Conservation (phyloP, 2,113 vertebrate species). For the Lonchura striata region DNA sequence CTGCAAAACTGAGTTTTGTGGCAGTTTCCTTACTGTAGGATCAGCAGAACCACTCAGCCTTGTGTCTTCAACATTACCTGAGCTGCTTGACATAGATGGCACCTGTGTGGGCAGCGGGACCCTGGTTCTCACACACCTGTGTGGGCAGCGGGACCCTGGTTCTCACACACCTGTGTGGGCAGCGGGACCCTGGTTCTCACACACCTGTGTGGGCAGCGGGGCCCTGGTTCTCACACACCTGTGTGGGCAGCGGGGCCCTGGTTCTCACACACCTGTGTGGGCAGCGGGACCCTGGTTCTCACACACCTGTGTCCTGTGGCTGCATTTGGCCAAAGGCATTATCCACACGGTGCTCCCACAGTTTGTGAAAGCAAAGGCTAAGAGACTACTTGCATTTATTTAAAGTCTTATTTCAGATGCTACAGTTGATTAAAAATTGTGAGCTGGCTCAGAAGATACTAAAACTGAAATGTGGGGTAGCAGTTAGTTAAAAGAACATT, state of each 20-base stretch:
- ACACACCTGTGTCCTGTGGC: background rate
- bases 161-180: background rate
- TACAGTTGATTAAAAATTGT: constrained; percentile 76
- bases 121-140: background rate
- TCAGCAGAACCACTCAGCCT: background rate
- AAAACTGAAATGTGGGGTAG: constrained; percentile 78
- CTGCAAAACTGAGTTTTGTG: background rate
- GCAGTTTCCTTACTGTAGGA: background rate
- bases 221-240: background rate
- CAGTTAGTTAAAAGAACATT: constrained; percentile 78
- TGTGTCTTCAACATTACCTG: background rate
- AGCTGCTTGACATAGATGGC: background rate
- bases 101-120: background rate
- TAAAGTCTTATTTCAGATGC: constrained; percentile 72
- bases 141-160: background rate
- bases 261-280: background rate
- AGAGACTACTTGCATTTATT: constrained; percentile 62
- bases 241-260: background rate
- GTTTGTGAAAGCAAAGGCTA: background rate
- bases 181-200: background rate
- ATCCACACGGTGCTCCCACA: background rate
- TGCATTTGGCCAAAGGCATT: constrained; percentile 25
- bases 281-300: background rate
- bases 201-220: background rate
- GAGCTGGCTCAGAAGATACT: constrained; percentile 95